Base-by-base conservation (phyloP, 2,888 invertebrate species). In the Lasioglossum morio region DNA sequence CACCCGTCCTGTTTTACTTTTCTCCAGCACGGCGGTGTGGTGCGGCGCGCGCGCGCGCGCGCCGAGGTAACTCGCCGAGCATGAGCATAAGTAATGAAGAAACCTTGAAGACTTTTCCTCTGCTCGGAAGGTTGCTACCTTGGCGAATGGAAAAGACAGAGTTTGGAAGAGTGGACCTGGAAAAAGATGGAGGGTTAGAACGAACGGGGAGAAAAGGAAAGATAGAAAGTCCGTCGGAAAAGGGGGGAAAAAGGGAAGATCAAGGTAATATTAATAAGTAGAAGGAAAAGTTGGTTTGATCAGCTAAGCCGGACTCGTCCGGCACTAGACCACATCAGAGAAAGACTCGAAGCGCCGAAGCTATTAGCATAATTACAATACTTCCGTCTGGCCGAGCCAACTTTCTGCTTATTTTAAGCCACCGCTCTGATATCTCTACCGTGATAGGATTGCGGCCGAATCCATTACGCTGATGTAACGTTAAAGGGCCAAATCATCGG, bases 331-430 rank as follows among this genome's bases (percentile, higher is more conserved):
- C 95, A 94, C 94, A 94, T 94, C 95, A 94, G 94, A 94, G 94
- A 90, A 89, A 87, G 89, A 87, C 92, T 90, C 88, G 92, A 92
- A 92, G 89, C 92, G 88, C 92, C 92, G 92, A 93, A 93, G 95
- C 95, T 95, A 94, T 95, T 95, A 95, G 95, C 94, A 94, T 95
- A 95, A 95, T 95, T 95, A 95, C 94, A 94, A 95, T 95, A 94
- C 94, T 93, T 93, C 92, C 92, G 92, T 93, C 93, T 92, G 92
- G 91, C 85, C 92, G 82, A 91, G 92, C 92, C 93, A 93, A 94
- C 94, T 94, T 94, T 94, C 93, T 93, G 94, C 93, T 94, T 94
- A 94, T 94, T 94, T 94, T 87, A 88, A 88, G 78, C 87, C 88
- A 87, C 90, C 85, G 88, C 91, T 91, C 91, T 91, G 92, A 93